Evolutionary conservation across 2,113 vertebrate species (phyloP).

Genomic region (Boleophthalmus pectinirostris): DNA sequence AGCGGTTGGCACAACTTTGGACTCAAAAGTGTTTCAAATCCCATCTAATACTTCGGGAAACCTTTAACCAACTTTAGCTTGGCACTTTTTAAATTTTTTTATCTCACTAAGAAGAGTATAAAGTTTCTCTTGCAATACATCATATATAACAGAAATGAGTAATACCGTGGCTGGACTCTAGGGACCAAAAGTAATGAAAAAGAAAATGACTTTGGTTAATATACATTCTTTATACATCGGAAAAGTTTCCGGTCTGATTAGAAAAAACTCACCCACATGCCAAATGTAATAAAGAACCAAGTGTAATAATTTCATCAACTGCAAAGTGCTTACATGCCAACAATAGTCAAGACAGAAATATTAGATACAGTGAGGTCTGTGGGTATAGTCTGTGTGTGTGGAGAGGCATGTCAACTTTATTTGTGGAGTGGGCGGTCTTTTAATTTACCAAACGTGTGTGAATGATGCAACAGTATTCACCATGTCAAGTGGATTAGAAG

Average conservation of each 20-base stretch:
- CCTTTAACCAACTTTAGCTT: conserved; percentile 7
- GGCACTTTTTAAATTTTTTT: not conserved
- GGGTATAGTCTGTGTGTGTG: conserved; percentile 16
- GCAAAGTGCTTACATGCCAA: conserved; percentile 18
- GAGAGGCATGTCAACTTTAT: conserved; percentile 28
- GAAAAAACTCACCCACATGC: conserved; percentile 24
- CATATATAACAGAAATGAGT: not conserved
- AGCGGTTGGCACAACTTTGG: conserved; percentile 11
- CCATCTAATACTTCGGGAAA: conserved; percentile 17
- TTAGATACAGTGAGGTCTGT: not conserved
- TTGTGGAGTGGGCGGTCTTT: conserved; percentile 27
- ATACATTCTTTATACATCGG: conserved; percentile 4
- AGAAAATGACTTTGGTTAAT: conserved; percentile 33
- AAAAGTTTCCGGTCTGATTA: conserved; percentile 12
- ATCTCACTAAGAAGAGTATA: conserved; percentile 8
- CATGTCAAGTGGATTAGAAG: not conserved
- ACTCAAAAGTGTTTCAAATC: conserved; percentile 22
- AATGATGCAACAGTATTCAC: conserved; percentile 13
- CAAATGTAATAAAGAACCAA: conserved; percentile 9
- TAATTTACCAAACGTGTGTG: conserved; percentile 12
- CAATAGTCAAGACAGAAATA: conserved; percentile 19
- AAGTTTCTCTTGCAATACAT: not conserved
- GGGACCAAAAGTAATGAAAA: conserved; percentile 15
- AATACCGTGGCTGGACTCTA: not conserved
- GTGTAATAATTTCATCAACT: conserved; percentile 15